Percentiles rank a stretch among this genome's conserved stretches.
Evolutionary conservation across 2,888 invertebrate species (phyloP).

Genomic region (Drosophila dives): DNA sequence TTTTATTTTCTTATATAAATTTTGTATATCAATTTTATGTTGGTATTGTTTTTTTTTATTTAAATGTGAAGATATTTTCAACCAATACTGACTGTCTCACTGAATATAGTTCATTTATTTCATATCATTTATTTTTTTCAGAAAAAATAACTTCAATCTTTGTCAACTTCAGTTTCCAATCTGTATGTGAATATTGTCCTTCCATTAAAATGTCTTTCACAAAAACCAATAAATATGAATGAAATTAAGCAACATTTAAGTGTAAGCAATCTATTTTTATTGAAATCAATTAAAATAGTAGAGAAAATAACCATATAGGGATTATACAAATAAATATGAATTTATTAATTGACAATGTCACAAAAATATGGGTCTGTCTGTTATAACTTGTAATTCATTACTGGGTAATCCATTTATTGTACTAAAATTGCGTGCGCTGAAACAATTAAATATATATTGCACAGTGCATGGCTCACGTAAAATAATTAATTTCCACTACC

Average conservation of each 20-base stretch:
- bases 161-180: not conserved
- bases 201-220: not conserved
- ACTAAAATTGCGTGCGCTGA: slow-evolving; percentile 8
- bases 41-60: no score
- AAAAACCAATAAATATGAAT: not conserved
- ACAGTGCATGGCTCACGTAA: slow-evolving; percentile 57
- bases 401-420: not conserved
- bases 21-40: no score
- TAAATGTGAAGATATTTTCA: no score
- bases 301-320: not conserved
- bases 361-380: no score
- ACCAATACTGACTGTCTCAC: no score
- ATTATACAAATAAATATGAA: not conserved
- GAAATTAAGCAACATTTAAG: not conserved
- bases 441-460: slow-evolving; percentile 50
- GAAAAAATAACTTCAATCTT: no score
- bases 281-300: not conserved
- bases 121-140: no score
- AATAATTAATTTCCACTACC: slow-evolving; percentile 67
- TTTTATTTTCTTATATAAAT: no score
- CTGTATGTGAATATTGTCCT: not conserved
- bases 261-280: not conserved
- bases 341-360: not conserved
- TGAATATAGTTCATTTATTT: no score
- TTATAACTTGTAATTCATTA: not conserved